Conservation (phyloP, 2,888 invertebrate species). For the Rhamphomyia laevipes region DNA sequence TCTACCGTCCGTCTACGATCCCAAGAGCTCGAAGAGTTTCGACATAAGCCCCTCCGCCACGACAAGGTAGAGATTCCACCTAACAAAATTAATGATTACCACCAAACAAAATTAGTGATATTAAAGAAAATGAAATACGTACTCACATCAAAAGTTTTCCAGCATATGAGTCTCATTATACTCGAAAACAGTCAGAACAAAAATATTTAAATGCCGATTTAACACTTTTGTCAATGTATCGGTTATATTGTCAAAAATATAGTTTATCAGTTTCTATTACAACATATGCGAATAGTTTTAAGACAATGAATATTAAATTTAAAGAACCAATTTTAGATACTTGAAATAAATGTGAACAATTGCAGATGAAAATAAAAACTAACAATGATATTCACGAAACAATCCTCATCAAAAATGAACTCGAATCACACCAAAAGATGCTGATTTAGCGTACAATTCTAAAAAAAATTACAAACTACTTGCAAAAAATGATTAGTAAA, state of each 20-base stretch:
- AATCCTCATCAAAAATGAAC: constrained; percentile 1
- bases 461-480: constrained; percentile 1
- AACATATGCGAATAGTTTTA: background rate
- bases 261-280: background rate
- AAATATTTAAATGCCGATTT: constrained; percentile 7
- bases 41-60: too few relatives aligned
- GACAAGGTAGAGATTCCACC: too few relatives aligned
- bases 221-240: constrained; percentile 6
- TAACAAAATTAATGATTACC: too few relatives aligned
- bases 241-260: constrained; percentile 6
- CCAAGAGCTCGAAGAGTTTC: too few relatives aligned
- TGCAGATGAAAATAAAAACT: background rate
- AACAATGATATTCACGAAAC: background rate
- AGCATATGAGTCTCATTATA: constrained; percentile 7
- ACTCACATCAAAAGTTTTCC: background rate
- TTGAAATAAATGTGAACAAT: background rate
- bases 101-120: constrained; percentile 7
- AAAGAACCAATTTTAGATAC: background rate
- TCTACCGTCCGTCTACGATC: too few relatives aligned
- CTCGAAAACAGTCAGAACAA: constrained; percentile 1
- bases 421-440: constrained; percentile 1
- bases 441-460: constrained; percentile 3
- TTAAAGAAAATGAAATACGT: constrained; percentile 9
- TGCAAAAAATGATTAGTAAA: background rate
- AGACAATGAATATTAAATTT: background rate